A percentile compares a stretch with the other conserved stretches of the same genome.
phyloP scores from a whole-genome alignment of 2,113 vertebrate genomes.

The Xiphophorus maculatus region DNA sequence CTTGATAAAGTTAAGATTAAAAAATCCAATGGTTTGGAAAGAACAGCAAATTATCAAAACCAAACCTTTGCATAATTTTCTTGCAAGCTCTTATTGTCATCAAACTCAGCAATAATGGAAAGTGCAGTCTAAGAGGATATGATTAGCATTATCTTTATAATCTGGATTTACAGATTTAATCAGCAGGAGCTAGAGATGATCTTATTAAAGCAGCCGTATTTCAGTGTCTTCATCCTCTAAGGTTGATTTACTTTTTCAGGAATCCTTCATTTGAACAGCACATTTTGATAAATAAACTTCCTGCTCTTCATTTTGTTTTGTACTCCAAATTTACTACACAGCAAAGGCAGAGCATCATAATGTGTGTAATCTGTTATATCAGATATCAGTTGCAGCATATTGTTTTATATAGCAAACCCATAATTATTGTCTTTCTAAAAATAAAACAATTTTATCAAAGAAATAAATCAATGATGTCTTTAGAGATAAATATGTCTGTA shows the following conservation, averaged over 20 bases:
- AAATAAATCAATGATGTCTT: too few species aligned
- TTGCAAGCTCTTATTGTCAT: not conserved
- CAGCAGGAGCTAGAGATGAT: constrained; percentile 39
- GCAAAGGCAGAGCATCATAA: too few species aligned
- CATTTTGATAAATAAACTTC: not conserved
- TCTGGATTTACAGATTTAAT: constrained; percentile 75
- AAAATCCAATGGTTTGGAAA: not conserved
- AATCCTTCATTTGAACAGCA: not conserved
- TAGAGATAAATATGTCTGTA: too few species aligned
- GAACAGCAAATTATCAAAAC: not conserved
- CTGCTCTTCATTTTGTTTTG: too few species aligned
- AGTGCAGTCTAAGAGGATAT: constrained; percentile 74
- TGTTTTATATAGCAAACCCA: too few species aligned
- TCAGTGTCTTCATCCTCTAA: not conserved
- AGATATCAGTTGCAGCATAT: too few species aligned
- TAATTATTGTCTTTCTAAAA: too few species aligned
- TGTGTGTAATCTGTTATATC: too few species aligned
- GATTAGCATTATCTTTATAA: constrained; percentile 66
- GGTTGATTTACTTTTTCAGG: not conserved
- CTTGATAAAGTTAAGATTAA: not conserved
- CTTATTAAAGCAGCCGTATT: constrained; percentile 49
- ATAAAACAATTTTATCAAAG: too few species aligned
- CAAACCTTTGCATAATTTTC: not conserved
- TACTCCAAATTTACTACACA: too few species aligned
- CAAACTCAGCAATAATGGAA: constrained; percentile 66